phyloP scores from a whole-genome alignment of 1,140 invertebrate species.

The Limonius californicus region DNA sequence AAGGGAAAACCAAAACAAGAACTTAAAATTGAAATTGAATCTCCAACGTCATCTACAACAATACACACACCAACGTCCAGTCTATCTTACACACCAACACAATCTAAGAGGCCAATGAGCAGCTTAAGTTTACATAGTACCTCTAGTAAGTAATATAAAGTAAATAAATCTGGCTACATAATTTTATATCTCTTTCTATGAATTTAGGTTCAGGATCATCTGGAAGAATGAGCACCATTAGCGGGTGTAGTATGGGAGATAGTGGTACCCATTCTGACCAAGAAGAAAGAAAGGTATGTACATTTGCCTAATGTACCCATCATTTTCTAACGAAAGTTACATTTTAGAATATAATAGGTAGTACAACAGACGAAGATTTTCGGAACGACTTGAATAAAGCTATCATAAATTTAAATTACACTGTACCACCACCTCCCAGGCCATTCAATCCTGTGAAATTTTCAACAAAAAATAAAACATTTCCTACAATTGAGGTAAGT shows the following conservation, averaged over 20 bases:
- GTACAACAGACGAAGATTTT: constrained; percentile 35
- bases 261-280: constrained; percentile 80
- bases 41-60: constrained; percentile 20
- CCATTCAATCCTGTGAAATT: constrained; percentile 29
- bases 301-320: not conserved
- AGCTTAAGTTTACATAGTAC: constrained; percentile 69
- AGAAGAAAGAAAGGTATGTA: constrained; percentile 66
- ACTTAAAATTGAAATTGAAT: constrained; percentile 17
- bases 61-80: constrained; percentile 26
- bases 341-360: constrained; percentile 33
- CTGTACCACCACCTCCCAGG: constrained; percentile 39
- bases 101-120: constrained; percentile 57
- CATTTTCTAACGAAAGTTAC: constrained; percentile 1
- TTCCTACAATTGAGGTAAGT: constrained; percentile 15
- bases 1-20: constrained; percentile 44
- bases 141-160: constrained; percentile 63
- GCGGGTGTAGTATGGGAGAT: constrained; percentile 73
- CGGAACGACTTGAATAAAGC: constrained; percentile 36
- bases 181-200: no score
- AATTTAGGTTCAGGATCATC: constrained; percentile 75
- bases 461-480: constrained; percentile 2
- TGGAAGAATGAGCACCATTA: constrained; percentile 69
- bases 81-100: constrained; percentile 17
- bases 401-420: constrained; percentile 36
- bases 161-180: no score